Conservation (phyloP, 92 coral and sea anemone species). For the Ricordea florida region DNA sequence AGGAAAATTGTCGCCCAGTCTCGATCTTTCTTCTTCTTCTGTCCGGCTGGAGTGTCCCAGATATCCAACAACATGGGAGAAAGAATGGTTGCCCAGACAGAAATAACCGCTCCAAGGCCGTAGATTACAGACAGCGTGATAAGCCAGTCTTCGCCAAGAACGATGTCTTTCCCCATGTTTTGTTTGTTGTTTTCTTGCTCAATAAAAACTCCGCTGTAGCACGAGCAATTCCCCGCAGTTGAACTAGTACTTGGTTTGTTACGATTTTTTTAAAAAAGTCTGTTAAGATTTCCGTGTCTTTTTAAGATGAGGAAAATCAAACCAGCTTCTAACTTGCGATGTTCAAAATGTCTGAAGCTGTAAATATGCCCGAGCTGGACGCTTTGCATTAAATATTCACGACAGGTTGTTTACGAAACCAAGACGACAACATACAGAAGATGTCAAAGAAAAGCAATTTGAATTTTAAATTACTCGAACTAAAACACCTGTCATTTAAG, state of each 20-base stretch:
- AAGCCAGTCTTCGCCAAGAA: constrained; percentile 98
- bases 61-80: constrained; percentile 93
- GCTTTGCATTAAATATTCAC: constrained; percentile 31
- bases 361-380: too few species aligned
- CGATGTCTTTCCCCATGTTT: constrained; percentile 64
- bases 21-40: constrained; percentile 90
- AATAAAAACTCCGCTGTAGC: too few species aligned
- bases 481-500: constrained; percentile 10
- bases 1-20: constrained; percentile 98
- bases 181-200: too few species aligned
- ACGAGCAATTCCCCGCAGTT: too few species aligned
- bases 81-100: constrained; percentile 90
- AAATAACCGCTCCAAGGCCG: constrained; percentile 87
- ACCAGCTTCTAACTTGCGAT: too few species aligned
- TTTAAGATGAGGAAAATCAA: too few species aligned
- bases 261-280: too few species aligned
- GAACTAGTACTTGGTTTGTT: too few species aligned
- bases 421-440: background rate
- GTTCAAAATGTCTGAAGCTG: too few species aligned
- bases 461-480: constrained; percentile 5
- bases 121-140: constrained; percentile 92
- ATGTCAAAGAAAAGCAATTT: too few species aligned
- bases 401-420: constrained; percentile 20
- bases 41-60: constrained; percentile 97
- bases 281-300: too few species aligned